phyloP scores from a whole-genome alignment of 2,797 vertebrate genomes.

The Carcharodon carcharias region DNA sequence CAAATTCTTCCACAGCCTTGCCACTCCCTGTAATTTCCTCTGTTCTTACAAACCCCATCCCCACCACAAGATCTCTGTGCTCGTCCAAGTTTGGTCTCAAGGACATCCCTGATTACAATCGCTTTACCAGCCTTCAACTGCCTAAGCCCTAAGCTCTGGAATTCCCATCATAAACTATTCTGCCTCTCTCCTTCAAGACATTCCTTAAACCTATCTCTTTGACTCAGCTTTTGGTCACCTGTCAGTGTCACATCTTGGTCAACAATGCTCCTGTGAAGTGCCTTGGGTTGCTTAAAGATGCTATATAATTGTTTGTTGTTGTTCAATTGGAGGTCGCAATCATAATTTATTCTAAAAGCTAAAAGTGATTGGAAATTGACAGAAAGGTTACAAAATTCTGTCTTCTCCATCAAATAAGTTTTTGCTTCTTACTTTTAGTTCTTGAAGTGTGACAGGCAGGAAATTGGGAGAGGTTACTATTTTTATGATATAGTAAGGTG shows the following conservation, averaged over 20 bases:
- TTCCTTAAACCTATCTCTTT: not conserved
- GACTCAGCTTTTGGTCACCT: not conserved
- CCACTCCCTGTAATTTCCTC: not conserved
- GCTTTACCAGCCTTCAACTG: not conserved
- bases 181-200: not conserved
- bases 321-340: not conserved
- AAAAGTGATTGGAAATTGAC: not conserved
- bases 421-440: not conserved
- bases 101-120: not conserved
- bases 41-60: not conserved
- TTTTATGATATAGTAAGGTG: not conserved
- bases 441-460: not conserved
- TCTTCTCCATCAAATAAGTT: not conserved
- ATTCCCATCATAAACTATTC: not conserved
- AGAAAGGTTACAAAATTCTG: not conserved
- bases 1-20: not conserved
- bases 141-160: not conserved
- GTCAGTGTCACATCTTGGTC: not conserved
- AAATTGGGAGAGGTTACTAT: not conserved
- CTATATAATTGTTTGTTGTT: not conserved
- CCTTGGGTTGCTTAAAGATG: not conserved
- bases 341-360: not conserved
- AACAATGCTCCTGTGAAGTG: not conserved
- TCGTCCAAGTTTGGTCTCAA: not conserved
- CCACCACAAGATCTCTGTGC: not conserved